phyloP scores from a whole-genome alignment of 2,888 invertebrate species.

The Drosophila rellima region DNA sequence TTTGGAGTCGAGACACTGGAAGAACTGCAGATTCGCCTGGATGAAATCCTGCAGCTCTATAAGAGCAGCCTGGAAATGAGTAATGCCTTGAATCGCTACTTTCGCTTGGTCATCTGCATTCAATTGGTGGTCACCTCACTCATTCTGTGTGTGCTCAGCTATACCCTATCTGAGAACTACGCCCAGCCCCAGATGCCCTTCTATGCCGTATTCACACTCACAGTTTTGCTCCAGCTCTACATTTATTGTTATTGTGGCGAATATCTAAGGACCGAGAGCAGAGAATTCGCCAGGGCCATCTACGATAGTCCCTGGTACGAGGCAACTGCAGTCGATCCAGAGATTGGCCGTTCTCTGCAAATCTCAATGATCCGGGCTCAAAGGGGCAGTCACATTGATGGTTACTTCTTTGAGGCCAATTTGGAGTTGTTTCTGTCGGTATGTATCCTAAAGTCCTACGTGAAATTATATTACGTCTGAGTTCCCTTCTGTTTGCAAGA shows the following conservation, averaged over 20 bases:
- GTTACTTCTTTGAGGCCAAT: slow-evolving; percentile 65
- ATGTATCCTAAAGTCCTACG: neutral
- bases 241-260: slow-evolving; percentile 64
- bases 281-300: slow-evolving; percentile 45
- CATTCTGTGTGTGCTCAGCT: slow-evolving; percentile 58
- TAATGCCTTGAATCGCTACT: slow-evolving; percentile 31
- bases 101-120: slow-evolving; percentile 45
- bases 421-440: slow-evolving; percentile 60
- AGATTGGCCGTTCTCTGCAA: slow-evolving; percentile 27
- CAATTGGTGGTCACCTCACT: slow-evolving; percentile 61
- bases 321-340: neutral
- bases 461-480: neutral
- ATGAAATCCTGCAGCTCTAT: slow-evolving; percentile 38
- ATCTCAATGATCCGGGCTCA: slow-evolving; percentile 62
- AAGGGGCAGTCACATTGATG: slow-evolving; percentile 48
- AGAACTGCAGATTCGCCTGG: slow-evolving; percentile 12
- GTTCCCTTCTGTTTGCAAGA: slow-evolving; percentile 21
- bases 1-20: slow-evolving; percentile 6
- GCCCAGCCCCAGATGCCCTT: slow-evolving; percentile 42
- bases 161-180: slow-evolving; percentile 35
- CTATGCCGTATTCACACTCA: slow-evolving; percentile 44
- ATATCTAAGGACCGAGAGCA: slow-evolving; percentile 52
- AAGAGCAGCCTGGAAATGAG: slow-evolving; percentile 46
- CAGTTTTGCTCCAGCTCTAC: slow-evolving; percentile 50
- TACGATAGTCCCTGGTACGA: slow-evolving; percentile 59